Base-by-base conservation (phyloP, 1,140 invertebrate genomes). In the Halictus rubicundus region DNA sequence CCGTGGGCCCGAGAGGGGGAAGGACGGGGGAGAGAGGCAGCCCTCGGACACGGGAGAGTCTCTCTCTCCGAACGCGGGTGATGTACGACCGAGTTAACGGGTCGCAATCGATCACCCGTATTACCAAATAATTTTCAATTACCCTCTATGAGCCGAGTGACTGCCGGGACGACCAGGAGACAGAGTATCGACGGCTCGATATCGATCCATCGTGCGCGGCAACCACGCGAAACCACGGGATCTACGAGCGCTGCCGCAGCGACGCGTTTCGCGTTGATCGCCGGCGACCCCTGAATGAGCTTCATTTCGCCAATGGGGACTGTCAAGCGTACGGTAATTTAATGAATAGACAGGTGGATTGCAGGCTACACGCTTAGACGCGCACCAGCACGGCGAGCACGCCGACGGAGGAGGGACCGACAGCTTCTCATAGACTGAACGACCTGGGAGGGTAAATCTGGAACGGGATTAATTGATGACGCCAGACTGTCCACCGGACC, bases 41-140 rank as follows among this genome's bases (percentile, higher is more conserved):
- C n/a, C n/a, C 12, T 27, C 23, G 23, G 71, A 46, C 27, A 69
- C 16, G 39, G 64, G 14, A 16, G 49, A 52, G 66, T 61, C 59
- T 74, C 68, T 75, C 82, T 69, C 65, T 63, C 71, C 66, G 68
- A 69, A 82, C 68, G 59, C 57, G 70, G 78, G 84, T 91, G 89
- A 91, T 91, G 88, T 90, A 92, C 90, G 89, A 90, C 90, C 90
- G 88, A 91, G 88, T 92, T 92, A 91, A 92, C 88, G 89, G 87
- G 83, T 86, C 78, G 83, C 90, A 88, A 92, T 91, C 89, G 87
- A 92, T 91, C 91, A 91, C 80, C 64, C 60, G 84, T 88, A 88
- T 92, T 90, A 91, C 91, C 90, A 88, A 92, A 91, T 92, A 92
- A 92, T 91, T 92, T 92, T 92, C 91, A 92, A 92, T 92, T 92